Evolutionary conservation across 2,113 vertebrate species (phyloP), one percentile per base, ranked within the genome.

Genomic region (Melanerpes aurifrons): DNA sequence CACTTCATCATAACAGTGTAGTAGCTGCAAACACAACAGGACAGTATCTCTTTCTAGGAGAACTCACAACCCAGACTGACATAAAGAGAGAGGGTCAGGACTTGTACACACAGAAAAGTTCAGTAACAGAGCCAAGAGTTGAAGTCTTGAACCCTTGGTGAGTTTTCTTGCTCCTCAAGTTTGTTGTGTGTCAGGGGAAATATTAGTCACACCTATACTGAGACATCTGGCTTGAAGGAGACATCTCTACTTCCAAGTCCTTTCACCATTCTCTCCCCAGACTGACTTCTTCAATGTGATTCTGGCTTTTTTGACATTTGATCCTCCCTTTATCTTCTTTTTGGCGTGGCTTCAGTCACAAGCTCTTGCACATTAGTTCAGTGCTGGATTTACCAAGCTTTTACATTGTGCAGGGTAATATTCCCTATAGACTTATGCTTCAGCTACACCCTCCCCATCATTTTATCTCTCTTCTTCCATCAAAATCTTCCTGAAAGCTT

Each of bases 341-440:
- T 89, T 96, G 95, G 95, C 93, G 90, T 75, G 86, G 85, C 87
- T 96, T 96, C 94, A 96, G 66, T 90, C 93, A 77, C 50, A 81
- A 66, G 43, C 90, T n/a, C 82, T 74, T 77, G 57, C 61, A 94
- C 87, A 84, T 83, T 89, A 87, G 61, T 91, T 92, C 89, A 93
- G 79, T 57, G 28, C 78, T 93, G 76, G 82, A 89, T 92, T 89
- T 89, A 92, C 69, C 73, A 87, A 61, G 87, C 87, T 95, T 94
- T 96, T 83, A 91, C 94, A n/a, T 19, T 87, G 58, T 62, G 40
- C 54, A 61, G 61, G 26, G 62, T 85, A 90, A 87, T 14, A 40
- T 86, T 95, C 95, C 94, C 94, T 72, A 50, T 12, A 92, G 89
- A 85, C 45, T 87, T 86, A 75, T 64, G 87, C 85, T 92, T 91